phyloP scores from a whole-genome alignment of 2,888 invertebrate genomes.

The Lydus trimaculatus region DNA sequence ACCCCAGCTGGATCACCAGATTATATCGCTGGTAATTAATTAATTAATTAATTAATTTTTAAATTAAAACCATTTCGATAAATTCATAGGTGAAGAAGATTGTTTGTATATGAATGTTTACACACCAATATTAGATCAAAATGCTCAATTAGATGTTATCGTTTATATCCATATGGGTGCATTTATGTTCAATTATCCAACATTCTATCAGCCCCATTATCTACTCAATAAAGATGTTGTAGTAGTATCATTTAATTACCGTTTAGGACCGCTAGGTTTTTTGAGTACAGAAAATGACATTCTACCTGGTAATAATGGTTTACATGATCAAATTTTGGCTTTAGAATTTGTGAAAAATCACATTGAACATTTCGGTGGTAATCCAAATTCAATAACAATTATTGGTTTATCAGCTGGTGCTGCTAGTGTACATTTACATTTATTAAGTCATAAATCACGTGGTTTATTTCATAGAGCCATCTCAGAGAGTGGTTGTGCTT shows the following conservation, averaged over 20 bases:
- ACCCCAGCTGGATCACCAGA: slow-evolving; percentile 38
- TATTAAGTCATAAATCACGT: slow-evolving; percentile 65
- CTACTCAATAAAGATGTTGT: slow-evolving; percentile 70
- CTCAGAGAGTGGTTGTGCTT: slow-evolving; percentile 74
- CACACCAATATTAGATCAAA: slow-evolving; percentile 62
- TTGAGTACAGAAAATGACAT: slow-evolving; percentile 75
- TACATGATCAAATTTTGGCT: slow-evolving; percentile 77
- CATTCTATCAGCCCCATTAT: slow-evolving; percentile 59
- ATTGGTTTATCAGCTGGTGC: slow-evolving; percentile 78
- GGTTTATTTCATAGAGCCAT: slow-evolving; percentile 68
- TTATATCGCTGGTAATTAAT: slow-evolving; percentile 36
- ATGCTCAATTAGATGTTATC: slow-evolving; percentile 67
- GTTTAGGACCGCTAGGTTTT: slow-evolving; percentile 77
- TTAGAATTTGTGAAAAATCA: slow-evolving; percentile 74
- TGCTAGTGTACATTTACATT: slow-evolving; percentile 77
- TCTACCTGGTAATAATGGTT: slow-evolving; percentile 75
- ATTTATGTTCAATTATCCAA: slow-evolving; percentile 72
- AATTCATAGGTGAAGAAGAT: slow-evolving; percentile 68
- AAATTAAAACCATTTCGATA: background rate
- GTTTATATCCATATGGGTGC: slow-evolving; percentile 74
- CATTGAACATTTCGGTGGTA: slow-evolving; percentile 74
- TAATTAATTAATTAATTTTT: background rate
- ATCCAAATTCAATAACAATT: slow-evolving; percentile 73
- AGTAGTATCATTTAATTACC: slow-evolving; percentile 75
- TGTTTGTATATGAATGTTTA: slow-evolving; percentile 72